A percentile compares a stretch with the other conserved stretches of the same genome.
Conservation (phyloP, 2,888 invertebrate genomes). For the Crematogaster levior region DNA sequence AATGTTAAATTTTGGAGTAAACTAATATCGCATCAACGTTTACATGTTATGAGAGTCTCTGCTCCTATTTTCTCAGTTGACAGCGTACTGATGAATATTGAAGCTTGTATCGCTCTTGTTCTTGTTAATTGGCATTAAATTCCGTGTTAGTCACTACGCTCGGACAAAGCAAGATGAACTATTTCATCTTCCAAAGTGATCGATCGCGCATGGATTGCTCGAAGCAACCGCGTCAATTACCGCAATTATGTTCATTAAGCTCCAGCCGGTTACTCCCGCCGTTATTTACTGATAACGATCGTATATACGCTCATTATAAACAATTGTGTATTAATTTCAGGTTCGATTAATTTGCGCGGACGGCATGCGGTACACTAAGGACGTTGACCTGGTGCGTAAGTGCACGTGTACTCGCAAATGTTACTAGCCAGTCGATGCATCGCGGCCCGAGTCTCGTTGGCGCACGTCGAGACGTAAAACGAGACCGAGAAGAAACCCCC, state of each 20-base stretch:
- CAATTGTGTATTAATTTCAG: slow-evolving; percentile 84
- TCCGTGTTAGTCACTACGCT: background rate
- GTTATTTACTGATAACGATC: slow-evolving; percentile 1
- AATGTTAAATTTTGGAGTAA: slow-evolving; percentile 11
- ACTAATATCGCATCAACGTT: slow-evolving; percentile 26
- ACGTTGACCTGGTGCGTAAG: slow-evolving; percentile 98
- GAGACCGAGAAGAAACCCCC: slow-evolving; percentile 70
- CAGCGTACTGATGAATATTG: slow-evolving; percentile 19
- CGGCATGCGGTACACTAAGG: slow-evolving; percentile 97
- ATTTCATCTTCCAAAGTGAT: slow-evolving; percentile 13
- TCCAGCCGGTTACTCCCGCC: background rate
- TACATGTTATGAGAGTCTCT: slow-evolving; percentile 2
- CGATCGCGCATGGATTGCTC: slow-evolving; percentile 2
- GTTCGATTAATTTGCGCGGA: slow-evolving; percentile 96
- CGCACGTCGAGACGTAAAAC: slow-evolving; percentile 64
- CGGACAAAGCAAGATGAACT: background rate
- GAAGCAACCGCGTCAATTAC: slow-evolving; percentile 26
- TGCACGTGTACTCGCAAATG: slow-evolving; percentile 98
- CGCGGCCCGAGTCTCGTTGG: slow-evolving; percentile 65
- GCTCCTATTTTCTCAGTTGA: background rate
- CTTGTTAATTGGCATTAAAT: slow-evolving; percentile 32
- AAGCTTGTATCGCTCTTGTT: slow-evolving; percentile 9
- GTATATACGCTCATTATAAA: slow-evolving; percentile 24
- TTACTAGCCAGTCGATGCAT: slow-evolving; percentile 86
- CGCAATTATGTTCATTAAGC: slow-evolving; percentile 43